Percentiles rank a stretch among this genome's conserved stretches.
Evolutionary conservation across 1,140 invertebrate species (phyloP).

Genomic region (Cydia fagiglandana): DNA sequence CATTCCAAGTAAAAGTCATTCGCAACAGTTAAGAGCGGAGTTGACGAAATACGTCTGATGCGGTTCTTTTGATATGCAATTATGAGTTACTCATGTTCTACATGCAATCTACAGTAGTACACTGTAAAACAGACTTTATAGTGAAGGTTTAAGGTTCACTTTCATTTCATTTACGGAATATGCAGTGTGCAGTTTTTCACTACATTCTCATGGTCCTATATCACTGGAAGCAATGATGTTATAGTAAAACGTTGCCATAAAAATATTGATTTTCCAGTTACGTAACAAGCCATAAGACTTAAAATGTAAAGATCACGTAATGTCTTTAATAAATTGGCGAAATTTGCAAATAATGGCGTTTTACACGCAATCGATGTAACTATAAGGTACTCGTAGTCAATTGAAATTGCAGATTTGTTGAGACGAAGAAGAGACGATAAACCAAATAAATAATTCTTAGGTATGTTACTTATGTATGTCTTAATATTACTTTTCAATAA

Average conservation of each 20-base stretch:
- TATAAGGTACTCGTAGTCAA: not conserved
- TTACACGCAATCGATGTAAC: not conserved
- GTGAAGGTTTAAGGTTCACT: not conserved
- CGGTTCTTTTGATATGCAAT: constrained; percentile 23
- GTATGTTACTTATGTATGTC: too few species aligned
- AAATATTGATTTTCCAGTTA: constrained; percentile 16
- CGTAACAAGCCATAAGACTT: not conserved
- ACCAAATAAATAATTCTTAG: too few species aligned
- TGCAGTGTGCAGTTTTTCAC: constrained; percentile 23
- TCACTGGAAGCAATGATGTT: constrained; percentile 3
- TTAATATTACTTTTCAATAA: too few species aligned
- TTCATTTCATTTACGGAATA: not conserved
- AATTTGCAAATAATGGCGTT: constrained; percentile 21
- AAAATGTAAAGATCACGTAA: not conserved
- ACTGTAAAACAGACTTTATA: not conserved
- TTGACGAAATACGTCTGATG: constrained; percentile 19
- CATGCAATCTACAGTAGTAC: not conserved
- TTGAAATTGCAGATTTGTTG: not conserved
- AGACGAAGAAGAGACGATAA: not conserved
- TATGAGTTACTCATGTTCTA: not conserved
- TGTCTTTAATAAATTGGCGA: not conserved
- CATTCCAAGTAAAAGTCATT: constrained; percentile 17
- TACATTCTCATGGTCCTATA: constrained; percentile 12
- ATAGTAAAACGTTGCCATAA: constrained; percentile 2
- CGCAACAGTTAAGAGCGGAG: not conserved